phyloP scores from a whole-genome alignment of 1,140 invertebrate genomes.

The Halesus radiatus region DNA sequence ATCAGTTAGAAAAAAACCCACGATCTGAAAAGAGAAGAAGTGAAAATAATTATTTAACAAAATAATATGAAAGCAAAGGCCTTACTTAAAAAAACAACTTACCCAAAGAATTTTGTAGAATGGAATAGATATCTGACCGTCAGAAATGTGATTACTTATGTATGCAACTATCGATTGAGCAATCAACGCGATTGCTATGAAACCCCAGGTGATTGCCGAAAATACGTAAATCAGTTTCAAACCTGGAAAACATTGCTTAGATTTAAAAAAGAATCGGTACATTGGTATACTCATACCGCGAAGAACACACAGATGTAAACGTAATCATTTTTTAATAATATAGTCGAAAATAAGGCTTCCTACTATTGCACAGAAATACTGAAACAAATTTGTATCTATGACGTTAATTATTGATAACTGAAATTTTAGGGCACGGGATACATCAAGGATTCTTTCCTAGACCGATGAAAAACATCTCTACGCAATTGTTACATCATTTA shows the following conservation, averaged over 20 bases:
- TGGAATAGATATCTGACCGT: neutral
- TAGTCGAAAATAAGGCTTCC: too few species aligned
- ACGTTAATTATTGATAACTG: too few species aligned
- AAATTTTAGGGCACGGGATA: too few species aligned
- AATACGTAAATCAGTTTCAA: constrained; percentile 1
- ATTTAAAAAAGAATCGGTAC: too few species aligned
- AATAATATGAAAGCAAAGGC: neutral
- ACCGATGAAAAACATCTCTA: too few species aligned
- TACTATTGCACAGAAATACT: too few species aligned
- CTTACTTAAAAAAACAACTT: neutral
- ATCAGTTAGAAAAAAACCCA: neutral
- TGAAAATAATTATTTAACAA: neutral
- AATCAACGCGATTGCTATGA: neutral
- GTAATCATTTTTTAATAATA: too few species aligned
- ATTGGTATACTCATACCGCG: too few species aligned
- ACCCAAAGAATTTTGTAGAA: constrained; percentile 1
- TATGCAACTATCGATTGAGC: neutral
- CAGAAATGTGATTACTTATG: neutral
- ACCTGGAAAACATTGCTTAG: neutral
- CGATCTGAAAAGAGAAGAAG: neutral
- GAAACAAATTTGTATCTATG: too few species aligned
- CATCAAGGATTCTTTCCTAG: too few species aligned
- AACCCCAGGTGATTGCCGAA: neutral
- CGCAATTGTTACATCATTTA: too few species aligned
- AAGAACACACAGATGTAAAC: too few species aligned